phyloP scores from a whole-genome alignment of 2,113 vertebrate species.

The Cisticola juncidis region DNA sequence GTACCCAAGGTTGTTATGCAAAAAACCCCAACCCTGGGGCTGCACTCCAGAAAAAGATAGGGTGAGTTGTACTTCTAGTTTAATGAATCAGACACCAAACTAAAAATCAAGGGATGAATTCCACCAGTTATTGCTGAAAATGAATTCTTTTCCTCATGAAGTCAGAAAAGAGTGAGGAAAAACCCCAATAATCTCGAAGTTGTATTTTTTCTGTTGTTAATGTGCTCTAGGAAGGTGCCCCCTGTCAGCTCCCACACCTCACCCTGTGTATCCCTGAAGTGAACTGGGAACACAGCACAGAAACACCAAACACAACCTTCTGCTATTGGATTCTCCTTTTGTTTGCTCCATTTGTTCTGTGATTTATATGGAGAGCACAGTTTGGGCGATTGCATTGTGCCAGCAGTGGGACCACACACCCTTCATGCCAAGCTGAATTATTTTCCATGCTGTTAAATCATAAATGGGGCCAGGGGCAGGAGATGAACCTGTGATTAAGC shows the following conservation, averaged over 20 bases:
- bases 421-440: neutral
- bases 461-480: neutral
- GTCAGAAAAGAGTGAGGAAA: neutral
- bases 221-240: neutral
- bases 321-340: slow-evolving; percentile 7
- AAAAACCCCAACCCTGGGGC: neutral
- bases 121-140: neutral
- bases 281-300: neutral
- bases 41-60: neutral
- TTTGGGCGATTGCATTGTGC: neutral
- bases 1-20: too few relatives aligned
- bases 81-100: neutral
- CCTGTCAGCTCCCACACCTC: neutral
- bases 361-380: slow-evolving; percentile 23
- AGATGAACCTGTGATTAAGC: neutral
- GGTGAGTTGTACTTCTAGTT: neutral
- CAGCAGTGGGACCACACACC: neutral
- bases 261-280: neutral
- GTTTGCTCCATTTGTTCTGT: slow-evolving; percentile 7
- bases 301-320: neutral
- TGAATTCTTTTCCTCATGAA: accelerated
- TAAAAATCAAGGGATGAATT: neutral
- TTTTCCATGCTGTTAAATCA: neutral
- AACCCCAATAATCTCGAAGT: neutral
- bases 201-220: neutral